These are phyloP conservation scores for Emydocephalus ijimae DNA, from an alignment of 2,113 vertebrate species.

Conservation along the genomic window DNA sequence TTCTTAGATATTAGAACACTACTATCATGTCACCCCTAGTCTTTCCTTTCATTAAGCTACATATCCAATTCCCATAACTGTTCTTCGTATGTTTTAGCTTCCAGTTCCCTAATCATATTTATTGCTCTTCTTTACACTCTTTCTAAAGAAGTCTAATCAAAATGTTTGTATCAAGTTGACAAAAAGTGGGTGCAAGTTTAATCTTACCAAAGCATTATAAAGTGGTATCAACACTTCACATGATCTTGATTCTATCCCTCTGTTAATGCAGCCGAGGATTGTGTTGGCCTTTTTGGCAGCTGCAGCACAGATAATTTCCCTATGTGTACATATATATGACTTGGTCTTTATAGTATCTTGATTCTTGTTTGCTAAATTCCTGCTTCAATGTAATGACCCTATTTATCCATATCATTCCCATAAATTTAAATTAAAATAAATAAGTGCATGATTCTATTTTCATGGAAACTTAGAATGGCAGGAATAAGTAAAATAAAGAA, in stretches of 20 bases:
- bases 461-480: neutral
- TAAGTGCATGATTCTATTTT: neutral
- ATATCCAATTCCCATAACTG: neutral
- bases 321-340: neutral
- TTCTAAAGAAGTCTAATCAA: too few relatives aligned
- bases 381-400: neutral
- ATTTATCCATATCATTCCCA: neutral
- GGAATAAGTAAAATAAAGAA: neutral
- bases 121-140: too few relatives aligned
- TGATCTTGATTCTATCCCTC: neutral
- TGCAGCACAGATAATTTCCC: neutral
- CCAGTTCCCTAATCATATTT: neutral
- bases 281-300: neutral
- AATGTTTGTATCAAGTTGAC: too few relatives aligned
- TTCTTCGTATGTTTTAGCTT: neutral
- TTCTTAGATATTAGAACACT: neutral
- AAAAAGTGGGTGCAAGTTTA: neutral
- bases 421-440: neutral
- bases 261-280: neutral
- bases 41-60: neutral
- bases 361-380: neutral
- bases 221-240: neutral
- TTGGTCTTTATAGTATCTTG: neutral
- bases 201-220: neutral
- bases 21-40: neutral